Evolutionary conservation across 23 tunicate genomes (phyloP), one percentile per base, ranked within the genome.

Genomic region (Diplosoma virens): DNA sequence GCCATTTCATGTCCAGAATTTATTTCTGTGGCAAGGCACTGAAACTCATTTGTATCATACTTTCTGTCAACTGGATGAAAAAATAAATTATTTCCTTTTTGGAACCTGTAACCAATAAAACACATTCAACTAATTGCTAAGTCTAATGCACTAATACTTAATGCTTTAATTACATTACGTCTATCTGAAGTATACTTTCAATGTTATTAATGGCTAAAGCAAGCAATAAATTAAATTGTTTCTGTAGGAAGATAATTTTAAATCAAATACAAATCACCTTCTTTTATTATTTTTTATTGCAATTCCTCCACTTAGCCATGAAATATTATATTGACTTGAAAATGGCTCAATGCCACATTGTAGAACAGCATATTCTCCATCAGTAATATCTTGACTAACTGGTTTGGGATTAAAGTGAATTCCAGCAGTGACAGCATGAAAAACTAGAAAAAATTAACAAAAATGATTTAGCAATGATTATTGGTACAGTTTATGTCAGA

Each of bases 371-470:
- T 6, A 4, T 3, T 35, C 14, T 4, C 61, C 61, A 48, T 72
- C 60, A 18, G 20, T 17, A 6, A 27, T 37, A 72, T 72, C 78
- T 72, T 72, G 78, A 26, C 36, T 47, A 4, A 4, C 11, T 7
- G 78, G 78, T 48, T 25, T 47, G 33, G 60, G 78, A 72, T 27
- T 24, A 50, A 72, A 72, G 5, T 64, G n/a, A 27, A 64, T n/a
- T 46, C 16, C 16, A 46, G 52, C 52, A 16, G 52, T 11, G 16
- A 46, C 52, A 46, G 16, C 14, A 16, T 14, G 16, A 16, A 46
- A 46, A 46, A 46, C 14, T 11, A 14, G 11, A 46, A 16, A 46
- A 46, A 16, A 16, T 14, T 16, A 46, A 46, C 52, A 46, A 46
- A 46, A 46, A 46, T 46, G 52, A 46, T 16, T 46, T 46, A n/a